phyloP scores from a whole-genome alignment of 2,888 invertebrate species.

The Amiota minor region DNA sequence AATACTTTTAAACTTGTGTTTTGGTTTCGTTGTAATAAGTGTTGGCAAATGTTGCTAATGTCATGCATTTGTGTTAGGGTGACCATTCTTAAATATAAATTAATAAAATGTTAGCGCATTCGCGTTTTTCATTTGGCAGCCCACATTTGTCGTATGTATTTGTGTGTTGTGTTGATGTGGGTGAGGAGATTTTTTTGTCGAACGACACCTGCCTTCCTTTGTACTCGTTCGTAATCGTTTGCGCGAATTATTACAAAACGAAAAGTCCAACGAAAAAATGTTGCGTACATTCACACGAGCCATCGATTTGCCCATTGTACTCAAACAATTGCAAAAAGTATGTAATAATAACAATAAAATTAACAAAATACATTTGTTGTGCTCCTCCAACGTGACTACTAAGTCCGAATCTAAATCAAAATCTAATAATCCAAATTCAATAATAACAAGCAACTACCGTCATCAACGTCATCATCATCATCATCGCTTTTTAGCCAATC shows the following conservation, averaged over 20 bases:
- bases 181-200: neutral
- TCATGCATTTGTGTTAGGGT: too few relatives aligned
- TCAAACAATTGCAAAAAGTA: slow-evolving; percentile 71
- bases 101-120: too few relatives aligned
- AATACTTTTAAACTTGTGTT: too few relatives aligned
- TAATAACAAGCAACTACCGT: slow-evolving; percentile 36
- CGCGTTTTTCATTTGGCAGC: too few relatives aligned
- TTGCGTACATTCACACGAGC: slow-evolving; percentile 66
- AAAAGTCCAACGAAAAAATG: slow-evolving; percentile 53
- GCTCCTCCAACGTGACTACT: slow-evolving; percentile 36
- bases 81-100: too few relatives aligned
- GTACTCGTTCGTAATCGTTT: slow-evolving; percentile 1
- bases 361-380: slow-evolving; percentile 32
- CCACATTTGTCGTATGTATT: too few relatives aligned
- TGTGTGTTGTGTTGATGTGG: neutral
- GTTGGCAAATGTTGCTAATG: too few relatives aligned
- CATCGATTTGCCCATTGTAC: slow-evolving; percentile 66
- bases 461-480: slow-evolving; percentile 22
- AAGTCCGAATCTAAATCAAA: slow-evolving; percentile 36
- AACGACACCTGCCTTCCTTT: neutral
- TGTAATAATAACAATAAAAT: slow-evolving; percentile 49
- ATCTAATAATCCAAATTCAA: slow-evolving; percentile 38
- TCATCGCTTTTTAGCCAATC: neutral
- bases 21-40: too few relatives aligned
- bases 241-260: slow-evolving; percentile 18